Evolutionary conservation across 2,797 vertebrate genomes (phyloP), one percentile per base, ranked within the genome.

Genomic region (Scarus forsteni): DNA sequence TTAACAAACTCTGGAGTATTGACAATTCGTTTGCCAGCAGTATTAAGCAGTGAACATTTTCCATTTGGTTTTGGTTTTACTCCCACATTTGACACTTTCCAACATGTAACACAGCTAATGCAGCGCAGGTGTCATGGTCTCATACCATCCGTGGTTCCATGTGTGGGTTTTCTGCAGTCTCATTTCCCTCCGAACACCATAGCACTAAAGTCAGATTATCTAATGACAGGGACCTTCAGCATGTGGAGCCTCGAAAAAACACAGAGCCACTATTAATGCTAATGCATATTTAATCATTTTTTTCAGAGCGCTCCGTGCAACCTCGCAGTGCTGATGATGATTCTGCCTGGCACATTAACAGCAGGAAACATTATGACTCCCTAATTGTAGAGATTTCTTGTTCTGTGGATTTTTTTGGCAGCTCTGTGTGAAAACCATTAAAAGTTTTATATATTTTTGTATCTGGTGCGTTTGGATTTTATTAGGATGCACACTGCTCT

Each of bases 201-300:
- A 57, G 46, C 73, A 67, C 55, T 67, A 75, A 71, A 60, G 64
- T 55, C 19, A 50, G 38, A 67, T 67, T 44, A 61, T 76, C 58
- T 67, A 65, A 69, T 61, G 52, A 60, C 50, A 9, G 27, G 72
- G 52, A 40, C 50, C 56, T 60, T 75, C 72, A 70, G 38, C 49
- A 12, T 54, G 38, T 18, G 48, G 34, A 68, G 46, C 48, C 55
- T 62, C 65, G 65, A 54, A 84, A 82, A 27, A 70, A 68, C 46
- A 65, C 44, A 60, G 66, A 71, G 52, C 70, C 66, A 80, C 67
- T 72, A 77, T 81, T 77, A 80, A 50, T 5, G 2, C 53, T 64
- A 71, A 80, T 80, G 60, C 43, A 77, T 75, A 73, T 68, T 79
- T 81, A 57, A 85, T 70, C 27, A 52, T 75, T 60, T 49, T 66